phyloP scores from a whole-genome alignment of 2,113 vertebrate species.

The Larimichthys polyactis region DNA sequence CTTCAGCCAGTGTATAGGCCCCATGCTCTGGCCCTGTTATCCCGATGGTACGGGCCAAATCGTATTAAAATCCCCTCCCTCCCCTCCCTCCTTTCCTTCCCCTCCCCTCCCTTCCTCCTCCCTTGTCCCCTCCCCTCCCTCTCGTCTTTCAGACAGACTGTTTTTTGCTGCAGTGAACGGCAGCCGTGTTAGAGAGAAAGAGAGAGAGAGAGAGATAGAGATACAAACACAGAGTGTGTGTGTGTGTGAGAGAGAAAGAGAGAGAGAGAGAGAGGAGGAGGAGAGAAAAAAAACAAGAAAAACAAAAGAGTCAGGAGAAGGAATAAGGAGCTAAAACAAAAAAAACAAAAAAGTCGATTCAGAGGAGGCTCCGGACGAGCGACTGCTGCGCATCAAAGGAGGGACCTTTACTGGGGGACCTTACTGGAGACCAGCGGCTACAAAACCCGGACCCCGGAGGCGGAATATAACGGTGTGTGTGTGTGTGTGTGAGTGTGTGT shows the following conservation, averaged over 20 bases:
- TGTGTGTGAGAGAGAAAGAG: conserved; percentile 25
- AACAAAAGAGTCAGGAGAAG: conserved; percentile 70
- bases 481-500: conserved; percentile 74
- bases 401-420: conserved; percentile 53
- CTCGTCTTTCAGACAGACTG: conserved; percentile 83
- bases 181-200: conserved; percentile 76
- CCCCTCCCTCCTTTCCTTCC: neutral
- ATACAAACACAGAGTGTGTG: conserved; percentile 38
- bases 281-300: conserved; percentile 52
- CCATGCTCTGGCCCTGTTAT: conserved; percentile 80
- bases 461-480: conserved; percentile 79
- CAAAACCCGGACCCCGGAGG: conserved; percentile 65
- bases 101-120: conserved; percentile 7
- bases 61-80: conserved; percentile 83
- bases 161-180: conserved; percentile 88
- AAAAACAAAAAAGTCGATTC: conserved; percentile 65
- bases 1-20: conserved; percentile 53
- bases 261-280: conserved; percentile 32
- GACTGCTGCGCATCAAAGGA: conserved; percentile 59
- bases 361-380: conserved; percentile 61
- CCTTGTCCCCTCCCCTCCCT: conserved; percentile 70
- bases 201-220: conserved; percentile 31
- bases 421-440: conserved; percentile 55
- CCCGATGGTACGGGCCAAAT: conserved; percentile 85
- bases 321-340: conserved; percentile 32